Base-by-base conservation (phyloP, 2,888 invertebrate genomes). In the Drosophila anceps region DNA sequence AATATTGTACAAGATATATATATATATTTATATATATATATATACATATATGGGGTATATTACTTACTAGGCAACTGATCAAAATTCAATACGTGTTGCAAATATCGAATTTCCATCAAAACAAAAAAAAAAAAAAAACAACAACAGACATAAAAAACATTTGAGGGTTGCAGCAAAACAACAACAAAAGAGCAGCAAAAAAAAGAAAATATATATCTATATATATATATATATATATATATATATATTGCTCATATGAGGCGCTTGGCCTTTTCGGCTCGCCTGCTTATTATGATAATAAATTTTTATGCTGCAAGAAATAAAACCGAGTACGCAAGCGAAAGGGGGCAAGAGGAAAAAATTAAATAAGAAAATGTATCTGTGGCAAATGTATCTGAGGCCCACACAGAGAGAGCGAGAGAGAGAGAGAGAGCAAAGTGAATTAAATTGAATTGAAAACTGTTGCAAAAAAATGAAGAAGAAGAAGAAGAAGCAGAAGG, bases 51-150 rank as follows among this genome's bases (percentile, higher is more conserved):
- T 63, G 37, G 63, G 70, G 58, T 70, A 72, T 88, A 88, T 83
- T 77, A 85, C 85, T 79, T 81, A 74, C 82, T 73, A 74, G 70
- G 73, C 73, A 79, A 76, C 86, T 87, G 84, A 88, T 87, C 89
- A 87, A 87, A 87, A 87, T 87, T 87, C 86, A 87, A 87, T 87
- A 87, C 86, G 75, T 88, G 86, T 83, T 84, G 81, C 89, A 87
- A 77, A 87, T 88, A 87, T 87, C 86, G 86, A 88, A 87, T 87
- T 87, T 88, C 86, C 89, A 88, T 88, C 86, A 87, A 87, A 87
- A 87, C 81, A 86, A 63, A 77, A 70, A 79, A 79, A 77, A 82
- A 27, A 29, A 5, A 24, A 24, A 2, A 24, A 24, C 24, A 24
- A 81, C 54, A 51, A 63, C 61, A 57, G 57, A 68, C 87, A 79